These are phyloP conservation scores for Rhineura floridana DNA, from an alignment of 2,113 vertebrate genomes.

Conservation along the genomic window DNA sequence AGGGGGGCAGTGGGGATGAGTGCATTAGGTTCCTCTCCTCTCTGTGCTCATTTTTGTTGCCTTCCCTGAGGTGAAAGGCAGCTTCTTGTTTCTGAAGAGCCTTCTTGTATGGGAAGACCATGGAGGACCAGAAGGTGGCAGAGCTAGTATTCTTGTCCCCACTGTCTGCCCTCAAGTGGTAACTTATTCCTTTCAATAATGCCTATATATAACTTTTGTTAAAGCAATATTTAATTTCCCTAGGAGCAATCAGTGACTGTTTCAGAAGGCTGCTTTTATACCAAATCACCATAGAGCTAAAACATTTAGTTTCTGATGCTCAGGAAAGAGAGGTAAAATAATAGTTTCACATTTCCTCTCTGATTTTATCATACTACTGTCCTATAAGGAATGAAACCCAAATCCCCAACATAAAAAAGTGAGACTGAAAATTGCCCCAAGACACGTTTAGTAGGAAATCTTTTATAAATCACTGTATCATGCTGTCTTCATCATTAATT, in stretches of 20 bases:
- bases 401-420: not conserved
- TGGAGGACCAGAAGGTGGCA: too few relatives aligned
- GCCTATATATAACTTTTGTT: not conserved
- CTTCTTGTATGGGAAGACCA: too few relatives aligned
- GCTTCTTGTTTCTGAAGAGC: too few relatives aligned
- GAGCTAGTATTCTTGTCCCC: too few relatives aligned
- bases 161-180: too few relatives aligned
- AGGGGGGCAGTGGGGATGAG: too few relatives aligned
- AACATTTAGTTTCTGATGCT: not conserved
- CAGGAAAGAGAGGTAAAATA: not conserved
- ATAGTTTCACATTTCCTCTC: not conserved
- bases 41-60: too few relatives aligned
- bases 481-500: conserved; percentile 16
- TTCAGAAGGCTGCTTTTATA: not conserved
- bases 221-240: conserved; percentile 3
- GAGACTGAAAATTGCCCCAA: not conserved
- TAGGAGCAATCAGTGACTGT: not conserved
- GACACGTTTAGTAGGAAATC: not conserved
- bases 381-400: not conserved
- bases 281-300: not conserved
- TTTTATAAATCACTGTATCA: not conserved
- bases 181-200: too few relatives aligned
- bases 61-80: too few relatives aligned
- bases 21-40: too few relatives aligned
- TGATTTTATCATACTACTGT: not conserved